Base-by-base conservation (phyloP, 1,140 invertebrate species). In the honey bee (Apis mellifera) region DNA sequence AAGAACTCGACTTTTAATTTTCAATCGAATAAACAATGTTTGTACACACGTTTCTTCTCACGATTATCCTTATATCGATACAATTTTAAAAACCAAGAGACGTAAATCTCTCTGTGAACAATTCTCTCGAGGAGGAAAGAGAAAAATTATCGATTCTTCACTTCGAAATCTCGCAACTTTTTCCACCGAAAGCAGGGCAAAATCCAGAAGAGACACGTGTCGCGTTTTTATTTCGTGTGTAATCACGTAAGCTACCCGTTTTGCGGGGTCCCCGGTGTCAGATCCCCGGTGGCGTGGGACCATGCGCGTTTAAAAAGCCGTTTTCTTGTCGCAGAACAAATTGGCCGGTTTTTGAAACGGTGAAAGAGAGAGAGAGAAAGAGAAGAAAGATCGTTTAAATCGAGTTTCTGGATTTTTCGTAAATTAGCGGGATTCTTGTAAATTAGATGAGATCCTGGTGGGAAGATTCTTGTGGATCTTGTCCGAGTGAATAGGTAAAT, bases 241-340 rank as follows among this genome's bases (percentile, higher is more conserved):
- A 78, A 78, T 84, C 82, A 60, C 50, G 65, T 59, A 89, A 90
- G 90, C 82, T 90, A 91, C 91, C 86, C 89, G 92, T 89, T 88
- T 90, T 78, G 64, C 72, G 73, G 73, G 78, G n/a, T n/a, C n/a
- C 65, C 72, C 88, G 90, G 92, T 92, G 91, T 93, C 93, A 93
- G 92, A 93, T 93, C 73, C 78, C 90, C 90, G 91, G 91, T 84
- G 91, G 90, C 93, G 93, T 94, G 93, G 90, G 93, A 94, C 84
- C 89, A 83, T 64, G 59, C 13, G 60, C 81, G 59, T 32, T 83
- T 78, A 71, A 77, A 78, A 78, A 21, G 21, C 48, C 74, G 69
- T 82, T 71, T 64, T 71, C 74, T 21, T 17, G 50, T 78, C 64
- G 75, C 66, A 65, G 62, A 71, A 65, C 52, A 57, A 81, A 75